A percentile compares a stretch with the other conserved stretches of the same genome.
Conservation (phyloP, 53 echinoderm and acorn worm genomes). For the Mesocentrotus franciscanus region DNA sequence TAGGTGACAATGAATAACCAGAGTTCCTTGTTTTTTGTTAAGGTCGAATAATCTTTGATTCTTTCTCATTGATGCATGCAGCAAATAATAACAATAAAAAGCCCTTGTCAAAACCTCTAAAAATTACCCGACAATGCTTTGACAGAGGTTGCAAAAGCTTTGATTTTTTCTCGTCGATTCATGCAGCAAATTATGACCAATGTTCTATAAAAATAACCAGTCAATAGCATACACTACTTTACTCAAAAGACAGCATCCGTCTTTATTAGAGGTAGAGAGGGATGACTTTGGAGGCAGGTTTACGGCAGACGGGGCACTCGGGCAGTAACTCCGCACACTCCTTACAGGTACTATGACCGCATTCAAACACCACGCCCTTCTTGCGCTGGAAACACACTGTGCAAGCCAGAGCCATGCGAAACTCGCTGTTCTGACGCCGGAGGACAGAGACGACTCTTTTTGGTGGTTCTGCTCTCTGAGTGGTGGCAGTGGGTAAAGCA, state of each 20-base stretch:
- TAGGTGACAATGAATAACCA: too few relatives aligned
- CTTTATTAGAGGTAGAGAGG: slow-evolving; percentile 12
- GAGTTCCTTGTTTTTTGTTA: not conserved
- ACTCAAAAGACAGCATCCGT: not conserved
- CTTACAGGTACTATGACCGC: slow-evolving; percentile 33
- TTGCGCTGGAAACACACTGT: slow-evolving; percentile 36
- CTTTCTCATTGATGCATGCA: not conserved
- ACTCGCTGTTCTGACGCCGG: slow-evolving; percentile 36
- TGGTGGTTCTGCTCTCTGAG: not conserved
- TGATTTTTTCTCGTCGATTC: too few relatives aligned
- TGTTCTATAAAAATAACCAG: too few relatives aligned
- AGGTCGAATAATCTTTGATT: not conserved
- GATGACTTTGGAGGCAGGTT: slow-evolving; percentile 28
- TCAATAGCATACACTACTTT: not conserved
- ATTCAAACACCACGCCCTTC: slow-evolving; percentile 48
- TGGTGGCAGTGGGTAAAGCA: not conserved
- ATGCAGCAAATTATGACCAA: too few relatives aligned
- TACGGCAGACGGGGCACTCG: slow-evolving; percentile 16
- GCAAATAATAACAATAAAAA: not conserved
- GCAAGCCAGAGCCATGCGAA: slow-evolving; percentile 30
- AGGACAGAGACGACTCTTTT: slow-evolving; percentile 5
- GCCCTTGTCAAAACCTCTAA: not conserved
- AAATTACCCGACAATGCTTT: too few relatives aligned
- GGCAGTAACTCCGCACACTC: slow-evolving; percentile 39
- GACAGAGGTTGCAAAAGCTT: too few relatives aligned